Evolutionary conservation across 1,140 invertebrate genomes (phyloP).

Genomic region (Pygmarrhopalites habei): DNA sequence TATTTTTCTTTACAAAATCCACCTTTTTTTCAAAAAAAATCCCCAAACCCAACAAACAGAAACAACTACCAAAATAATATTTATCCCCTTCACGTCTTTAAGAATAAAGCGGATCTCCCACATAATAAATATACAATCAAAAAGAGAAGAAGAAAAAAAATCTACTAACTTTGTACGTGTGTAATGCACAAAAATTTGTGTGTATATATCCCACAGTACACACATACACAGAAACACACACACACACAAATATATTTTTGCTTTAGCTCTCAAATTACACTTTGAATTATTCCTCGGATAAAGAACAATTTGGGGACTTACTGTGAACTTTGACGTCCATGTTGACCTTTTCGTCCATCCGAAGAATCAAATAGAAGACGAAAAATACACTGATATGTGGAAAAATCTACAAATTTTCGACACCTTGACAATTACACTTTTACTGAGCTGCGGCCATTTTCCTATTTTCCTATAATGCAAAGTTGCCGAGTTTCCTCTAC

Average conservation of each 20-base stretch:
- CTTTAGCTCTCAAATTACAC: no score
- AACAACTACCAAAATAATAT: no score
- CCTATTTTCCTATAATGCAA: neutral
- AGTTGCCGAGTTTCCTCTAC: neutral
- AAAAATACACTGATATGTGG: neutral
- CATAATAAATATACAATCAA: no score
- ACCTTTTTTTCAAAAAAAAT: no score
- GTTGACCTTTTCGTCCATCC: neutral
- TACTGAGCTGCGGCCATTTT: neutral
- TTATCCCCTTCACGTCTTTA: no score
- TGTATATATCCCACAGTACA: neutral
- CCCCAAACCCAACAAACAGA: no score
- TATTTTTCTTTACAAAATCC: no score
- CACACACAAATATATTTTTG: neutral
- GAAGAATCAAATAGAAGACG: neutral
- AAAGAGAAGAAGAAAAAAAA: no score
- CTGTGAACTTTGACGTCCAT: neutral
- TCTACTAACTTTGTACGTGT: no score
- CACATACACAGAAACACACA: constrained; percentile 2
- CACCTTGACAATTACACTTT: neutral
- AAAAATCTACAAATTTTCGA: constrained; percentile 1
- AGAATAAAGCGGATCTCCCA: no score
- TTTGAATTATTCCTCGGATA: no score
- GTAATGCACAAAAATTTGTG: neutral
- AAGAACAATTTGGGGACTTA: neutral